Conservation (phyloP, 2,888 invertebrate genomes). For the Chrysina gloriosa region DNA sequence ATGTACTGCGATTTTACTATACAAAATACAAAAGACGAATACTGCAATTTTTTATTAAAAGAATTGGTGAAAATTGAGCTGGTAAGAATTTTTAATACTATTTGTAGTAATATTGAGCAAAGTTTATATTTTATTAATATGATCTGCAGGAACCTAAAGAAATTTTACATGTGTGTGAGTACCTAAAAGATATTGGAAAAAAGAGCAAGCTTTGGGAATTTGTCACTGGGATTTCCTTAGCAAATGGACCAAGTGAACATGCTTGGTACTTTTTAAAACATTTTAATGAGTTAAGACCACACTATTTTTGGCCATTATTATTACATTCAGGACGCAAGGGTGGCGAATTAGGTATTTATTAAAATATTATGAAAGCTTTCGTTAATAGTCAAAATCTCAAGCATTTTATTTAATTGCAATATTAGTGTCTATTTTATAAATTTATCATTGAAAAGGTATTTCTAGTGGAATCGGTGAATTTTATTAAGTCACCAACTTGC, state of each 20-base stretch:
- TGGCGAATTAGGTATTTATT: slow-evolving; percentile 69
- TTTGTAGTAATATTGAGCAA: too few relatives aligned
- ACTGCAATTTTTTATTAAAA: slow-evolving; percentile 68
- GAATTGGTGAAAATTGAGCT: slow-evolving; percentile 69
- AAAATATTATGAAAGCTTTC: too few relatives aligned
- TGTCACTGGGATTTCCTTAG: slow-evolving; percentile 65
- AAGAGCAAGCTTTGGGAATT: slow-evolving; percentile 64
- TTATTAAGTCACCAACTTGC: too few relatives aligned
- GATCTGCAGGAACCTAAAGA: slow-evolving; percentile 63
- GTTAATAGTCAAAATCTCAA: too few relatives aligned
- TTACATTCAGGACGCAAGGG: slow-evolving; percentile 65
- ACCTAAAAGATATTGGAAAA: slow-evolving; percentile 65
- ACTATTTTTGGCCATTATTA: slow-evolving; percentile 76
- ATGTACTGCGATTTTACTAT: slow-evolving; percentile 64
- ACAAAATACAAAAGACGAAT: slow-evolving; percentile 67
- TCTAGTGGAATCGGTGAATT: too few relatives aligned
- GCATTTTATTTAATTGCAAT: too few relatives aligned
- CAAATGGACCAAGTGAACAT: slow-evolving; percentile 62
- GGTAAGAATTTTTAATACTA: slow-evolving; percentile 57
- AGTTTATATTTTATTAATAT: slow-evolving; percentile 12
- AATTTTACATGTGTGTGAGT: slow-evolving; percentile 64
- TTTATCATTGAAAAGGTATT: too few relatives aligned
- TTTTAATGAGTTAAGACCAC: slow-evolving; percentile 64
- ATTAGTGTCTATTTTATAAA: too few relatives aligned
- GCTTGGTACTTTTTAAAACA: slow-evolving; percentile 64